Evolutionary conservation across 2,888 invertebrate species (phyloP), one percentile per base, ranked within the genome.

Genomic region (Eilema caniola): DNA sequence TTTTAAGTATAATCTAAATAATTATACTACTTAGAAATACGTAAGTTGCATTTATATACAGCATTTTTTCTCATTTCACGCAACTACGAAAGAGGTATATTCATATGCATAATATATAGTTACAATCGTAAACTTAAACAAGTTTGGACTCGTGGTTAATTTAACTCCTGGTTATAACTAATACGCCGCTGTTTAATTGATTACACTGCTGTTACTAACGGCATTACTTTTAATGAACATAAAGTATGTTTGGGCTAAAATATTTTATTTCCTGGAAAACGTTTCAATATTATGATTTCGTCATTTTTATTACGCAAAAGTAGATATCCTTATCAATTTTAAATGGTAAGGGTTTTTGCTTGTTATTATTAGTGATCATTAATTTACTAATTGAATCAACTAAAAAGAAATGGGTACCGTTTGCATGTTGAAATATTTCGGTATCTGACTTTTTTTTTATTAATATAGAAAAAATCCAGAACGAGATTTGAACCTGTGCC

Each of bases 201-300:
- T 61, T 61, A 28, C 16, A 28, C 31, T 28, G 24, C 59, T 61
- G 61, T 61, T 61, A 2, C 31, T 37, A 41, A 23, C 23, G 62
- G 16, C 14, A 62, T 62, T 16, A 41, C 23, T n/a, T 62, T n/a
- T 61, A 61, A 61, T 61, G 61, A 61, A 31, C 59, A 28, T 25
- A 59, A 59, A 59, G 59, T 61, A 33, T 31, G 11, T 61, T 7
- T 25, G 28, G 31, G 61, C n/a, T n/a, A 61, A 31, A 61, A n/a
- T 20, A 10, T n/a, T 33, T 31, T 28, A 33, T 20, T 61, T 61
- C 61, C 28, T 31, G 61, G 33, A 60, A 60, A 60, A 60, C 3
- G 31, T 60, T 28, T 28, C 14, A 23, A 57, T 23, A 25, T 31
- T 0, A 28, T 28, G 60, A 28, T 60, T 60, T 25, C 20, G 60